Conservation (phyloP, 2,797 vertebrate genomes). For the Epinephelus malabaricus region DNA sequence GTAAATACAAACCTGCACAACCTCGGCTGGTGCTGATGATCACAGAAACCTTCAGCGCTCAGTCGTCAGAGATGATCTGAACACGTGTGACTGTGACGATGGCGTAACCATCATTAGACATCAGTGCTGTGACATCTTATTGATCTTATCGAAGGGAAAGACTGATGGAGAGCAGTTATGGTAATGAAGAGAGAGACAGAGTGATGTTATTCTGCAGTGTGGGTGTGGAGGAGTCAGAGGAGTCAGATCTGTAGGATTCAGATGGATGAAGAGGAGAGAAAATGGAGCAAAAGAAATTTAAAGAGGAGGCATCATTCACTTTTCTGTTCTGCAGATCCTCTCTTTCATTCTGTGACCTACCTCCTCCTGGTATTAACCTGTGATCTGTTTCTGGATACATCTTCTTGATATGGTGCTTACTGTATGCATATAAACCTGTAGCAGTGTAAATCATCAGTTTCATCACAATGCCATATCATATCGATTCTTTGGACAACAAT, state of each 20-base stretch:
- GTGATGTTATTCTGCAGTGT: constrained; percentile 43
- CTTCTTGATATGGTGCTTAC: not conserved
- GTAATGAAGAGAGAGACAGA: constrained; percentile 27
- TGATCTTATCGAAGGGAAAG: constrained; percentile 4
- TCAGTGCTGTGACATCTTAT: constrained; percentile 4
- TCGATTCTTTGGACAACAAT: too few relatives aligned
- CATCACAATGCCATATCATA: too few relatives aligned
- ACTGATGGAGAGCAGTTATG: constrained; percentile 27
- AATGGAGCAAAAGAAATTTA: not conserved
- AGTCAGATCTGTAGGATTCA: constrained; percentile 55
- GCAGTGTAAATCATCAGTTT: too few relatives aligned
- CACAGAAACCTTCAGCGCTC: not conserved
- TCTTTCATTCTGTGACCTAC: not conserved
- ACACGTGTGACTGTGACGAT: not conserved
- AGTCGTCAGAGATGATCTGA: not conserved
- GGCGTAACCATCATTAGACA: constrained; percentile 5
- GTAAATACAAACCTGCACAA: not conserved
- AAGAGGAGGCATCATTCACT: not conserved
- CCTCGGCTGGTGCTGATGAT: not conserved
- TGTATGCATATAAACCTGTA: not conserved
- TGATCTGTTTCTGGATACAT: not conserved
- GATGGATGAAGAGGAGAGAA: constrained; percentile 8
- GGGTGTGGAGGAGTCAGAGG: constrained; percentile 48
- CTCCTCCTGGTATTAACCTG: not conserved
- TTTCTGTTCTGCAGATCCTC: not conserved